Base-by-base conservation (phyloP, 2,888 invertebrate species). In the Shargacucullia verbasci region DNA sequence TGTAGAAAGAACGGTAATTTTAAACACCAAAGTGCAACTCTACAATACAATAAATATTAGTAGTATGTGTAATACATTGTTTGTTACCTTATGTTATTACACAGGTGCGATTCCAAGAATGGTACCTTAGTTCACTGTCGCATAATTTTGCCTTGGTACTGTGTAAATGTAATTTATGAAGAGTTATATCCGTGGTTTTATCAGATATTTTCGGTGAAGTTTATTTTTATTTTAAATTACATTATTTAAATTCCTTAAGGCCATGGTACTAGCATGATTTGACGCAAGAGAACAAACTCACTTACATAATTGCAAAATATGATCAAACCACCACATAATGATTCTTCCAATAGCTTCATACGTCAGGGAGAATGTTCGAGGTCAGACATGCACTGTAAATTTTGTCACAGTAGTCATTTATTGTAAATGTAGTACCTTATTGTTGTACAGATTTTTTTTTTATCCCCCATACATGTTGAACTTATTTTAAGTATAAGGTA, bases 1-100 rank as follows among this genome's bases (percentile, higher is more conserved):
- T 85, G 80, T 80, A 83, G 86, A 84, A 85, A 79, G 70, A 81
- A 88, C 79, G 84, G 87, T 91, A 89, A 87, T 87, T 85, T 83
- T 83, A 88, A 87, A 94, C 91, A 92, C 91, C 92, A 93, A 93
- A 94, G 93, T 94, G 92, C 92, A 92, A 93, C 94, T 91, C 90
- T 86, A 89, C 88, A 88, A 88, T 87, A 89, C 88, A 90, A 88
- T 87, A 87, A 87, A 87, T 85, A 87, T 87, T 84, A 86, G 79
- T 83, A 85, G 71, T 68, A 74, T 79, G 79, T 85, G 76, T 85
- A 79, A 83, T 82, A 76, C 70, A 84, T 80, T 80, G 78, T 81
- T 83, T 79, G 85, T 87, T 87, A 88, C 87, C 85, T 82, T 86
- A 81, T 78, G 79, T 88, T 84, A 84, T 79, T 80, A 82, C 69